Evolutionary conservation across 2,888 invertebrate species (phyloP), one percentile per base, ranked within the genome.

Genomic region (Perizoma affinitatum): DNA sequence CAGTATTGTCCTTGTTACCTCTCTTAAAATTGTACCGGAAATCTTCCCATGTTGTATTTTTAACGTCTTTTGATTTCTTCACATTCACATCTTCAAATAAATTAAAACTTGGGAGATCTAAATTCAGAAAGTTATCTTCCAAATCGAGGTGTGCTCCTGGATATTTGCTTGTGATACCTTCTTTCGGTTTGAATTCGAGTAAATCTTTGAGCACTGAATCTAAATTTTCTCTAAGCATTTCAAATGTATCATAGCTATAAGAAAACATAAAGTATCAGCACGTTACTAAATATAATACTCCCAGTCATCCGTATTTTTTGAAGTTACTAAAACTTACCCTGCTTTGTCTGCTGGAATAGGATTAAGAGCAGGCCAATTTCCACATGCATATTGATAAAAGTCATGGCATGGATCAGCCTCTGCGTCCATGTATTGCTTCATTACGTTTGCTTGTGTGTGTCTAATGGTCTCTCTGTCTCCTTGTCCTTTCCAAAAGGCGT

Each of bases 331-430:
- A 45, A 44, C 72, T 71, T 81, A 91, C 76, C 96, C 95, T 5
- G 96, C 95, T 86, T 97, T 96, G 75, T 98, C 98, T 53, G 96
- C 95, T 3, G 98, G 98, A 75, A 98, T 97, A 0, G 97, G 96
- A 85, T 98, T 96, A 45, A 95, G 92, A 53, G 94, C 94, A 40
- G 95, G 94, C 97, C 97, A 98, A 74, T 97, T 97, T 0, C 97
- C 97, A 80, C 96, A 97, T 0, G 97, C 96, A 74, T 95, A 97
- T 74, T 96, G 95, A 79, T 97, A 97, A 80, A 97, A 97, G 79
- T 97, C 97, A 5, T 94, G 92, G 78, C 97, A 97, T 0, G 97
- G 97, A 78, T 96, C 94, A 0, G 93, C 94, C 35, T 88, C 90
- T 0, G 82, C 84, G 73, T 97, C 96, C 96, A 97, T 97, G 73